A percentile compares a stretch with the other conserved stretches of the same genome.
phyloP scores from a whole-genome alignment of 2,113 vertebrate species.

The Psammodynastes pulverulentus region DNA sequence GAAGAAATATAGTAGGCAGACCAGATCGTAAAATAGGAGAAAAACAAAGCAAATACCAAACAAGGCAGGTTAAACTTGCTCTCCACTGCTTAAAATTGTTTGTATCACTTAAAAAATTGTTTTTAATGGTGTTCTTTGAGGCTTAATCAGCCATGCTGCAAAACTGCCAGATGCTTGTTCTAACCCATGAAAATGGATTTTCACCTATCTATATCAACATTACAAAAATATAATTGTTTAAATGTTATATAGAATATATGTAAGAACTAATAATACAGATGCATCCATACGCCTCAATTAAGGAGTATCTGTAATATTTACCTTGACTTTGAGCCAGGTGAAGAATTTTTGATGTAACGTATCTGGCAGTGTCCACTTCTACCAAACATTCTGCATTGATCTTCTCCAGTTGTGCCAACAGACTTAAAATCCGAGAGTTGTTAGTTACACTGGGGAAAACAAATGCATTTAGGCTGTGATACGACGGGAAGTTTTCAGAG shows the following conservation, averaged over 20 bases:
- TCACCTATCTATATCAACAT: neutral
- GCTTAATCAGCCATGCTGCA: neutral
- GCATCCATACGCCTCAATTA: neutral
- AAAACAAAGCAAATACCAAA: neutral
- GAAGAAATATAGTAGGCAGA: neutral
- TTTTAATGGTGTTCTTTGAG: neutral
- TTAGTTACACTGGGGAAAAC: constrained; percentile 74
- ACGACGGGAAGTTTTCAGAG: neutral
- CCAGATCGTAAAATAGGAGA: neutral
- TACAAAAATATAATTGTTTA: neutral
- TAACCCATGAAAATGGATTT: neutral
- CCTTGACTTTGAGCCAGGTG: constrained; percentile 96
- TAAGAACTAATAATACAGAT: neutral
- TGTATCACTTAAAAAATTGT: neutral
- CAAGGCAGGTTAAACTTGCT: neutral
- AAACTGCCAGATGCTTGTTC: neutral
- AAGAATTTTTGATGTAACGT: constrained; percentile 90
- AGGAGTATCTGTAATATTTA: constrained; percentile 54
- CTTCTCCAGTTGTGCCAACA: constrained; percentile 90
- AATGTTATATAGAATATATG: neutral
- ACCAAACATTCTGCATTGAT: constrained; percentile 76
- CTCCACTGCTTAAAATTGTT: neutral
- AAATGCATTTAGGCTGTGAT: constrained; percentile 25
- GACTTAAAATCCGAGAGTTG: constrained; percentile 81
- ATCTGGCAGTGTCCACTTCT: constrained; percentile 79